phyloP scores from a whole-genome alignment of 2,888 invertebrate species.

The Euproctis similis region DNA sequence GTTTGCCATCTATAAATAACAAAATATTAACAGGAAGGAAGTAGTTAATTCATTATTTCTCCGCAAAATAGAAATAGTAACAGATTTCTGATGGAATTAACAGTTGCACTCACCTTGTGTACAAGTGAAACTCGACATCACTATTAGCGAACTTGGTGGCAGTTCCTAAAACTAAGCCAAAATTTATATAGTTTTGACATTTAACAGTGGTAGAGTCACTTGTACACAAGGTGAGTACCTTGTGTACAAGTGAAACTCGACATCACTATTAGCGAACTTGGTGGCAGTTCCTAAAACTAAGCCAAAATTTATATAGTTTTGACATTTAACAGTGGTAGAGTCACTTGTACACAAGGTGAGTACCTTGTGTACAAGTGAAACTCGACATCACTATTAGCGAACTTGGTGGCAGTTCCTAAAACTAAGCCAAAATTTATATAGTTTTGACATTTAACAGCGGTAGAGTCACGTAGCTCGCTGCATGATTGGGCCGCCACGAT shows the following conservation, averaged over 20 bases:
- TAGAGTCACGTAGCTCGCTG: too few species aligned
- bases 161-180: slow-evolving; percentile 39
- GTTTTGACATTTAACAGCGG: too few species aligned
- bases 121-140: slow-evolving; percentile 53
- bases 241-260: slow-evolving; percentile 52
- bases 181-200: too few species aligned
- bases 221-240: too few species aligned
- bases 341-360: too few species aligned
- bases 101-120: slow-evolving; percentile 40
- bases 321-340: too few species aligned
- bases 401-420: slow-evolving; percentile 42
- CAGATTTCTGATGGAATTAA: background rate
- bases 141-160: slow-evolving; percentile 30
- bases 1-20: too few species aligned
- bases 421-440: slow-evolving; percentile 16
- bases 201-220: too few species aligned
- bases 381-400: slow-evolving; percentile 36
- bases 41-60: too few species aligned
- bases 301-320: slow-evolving; percentile 5
- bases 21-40: too few species aligned
- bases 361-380: slow-evolving; percentile 59
- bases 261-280: slow-evolving; percentile 31
- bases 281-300: slow-evolving; percentile 44
- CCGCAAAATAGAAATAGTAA: too few species aligned
- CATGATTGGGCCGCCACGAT: too few species aligned